Conservation (phyloP, 2,797 vertebrate species). For the Scyliorhinus canicula region DNA sequence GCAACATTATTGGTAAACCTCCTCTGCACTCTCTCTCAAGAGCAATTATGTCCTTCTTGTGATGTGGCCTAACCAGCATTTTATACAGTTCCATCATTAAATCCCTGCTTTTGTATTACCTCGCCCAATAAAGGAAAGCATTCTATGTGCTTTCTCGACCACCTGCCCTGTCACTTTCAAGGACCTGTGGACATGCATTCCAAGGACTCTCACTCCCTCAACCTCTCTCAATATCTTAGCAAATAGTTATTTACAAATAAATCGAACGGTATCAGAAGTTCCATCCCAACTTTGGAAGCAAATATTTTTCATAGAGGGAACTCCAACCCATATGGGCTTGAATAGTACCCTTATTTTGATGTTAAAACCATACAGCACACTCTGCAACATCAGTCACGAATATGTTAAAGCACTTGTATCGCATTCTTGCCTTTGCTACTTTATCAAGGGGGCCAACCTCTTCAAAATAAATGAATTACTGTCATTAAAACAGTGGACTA, state of each 20-base stretch:
- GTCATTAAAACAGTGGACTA: not conserved
- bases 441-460: not conserved
- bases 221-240: not conserved
- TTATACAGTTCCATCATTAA: no score
- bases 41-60: no score
- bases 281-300: not conserved
- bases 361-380: not conserved
- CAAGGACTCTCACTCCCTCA: no score
- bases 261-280: not conserved
- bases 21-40: no score
- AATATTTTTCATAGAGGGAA: not conserved
- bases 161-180: no score
- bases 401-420: constrained; percentile 25
- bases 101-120: no score
- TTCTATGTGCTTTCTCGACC: no score
- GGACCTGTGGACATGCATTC: no score
- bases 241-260: not conserved
- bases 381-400: constrained; percentile 14
- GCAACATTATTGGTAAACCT: no score
- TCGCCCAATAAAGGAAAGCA: no score
- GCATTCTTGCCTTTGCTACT: not conserved
- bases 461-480: not conserved
- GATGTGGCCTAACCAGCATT: no score
- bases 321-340: constrained; percentile 1
- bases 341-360: constrained; percentile 25